phyloP scores from a whole-genome alignment of 2,888 invertebrate species.

The Troides helena region DNA sequence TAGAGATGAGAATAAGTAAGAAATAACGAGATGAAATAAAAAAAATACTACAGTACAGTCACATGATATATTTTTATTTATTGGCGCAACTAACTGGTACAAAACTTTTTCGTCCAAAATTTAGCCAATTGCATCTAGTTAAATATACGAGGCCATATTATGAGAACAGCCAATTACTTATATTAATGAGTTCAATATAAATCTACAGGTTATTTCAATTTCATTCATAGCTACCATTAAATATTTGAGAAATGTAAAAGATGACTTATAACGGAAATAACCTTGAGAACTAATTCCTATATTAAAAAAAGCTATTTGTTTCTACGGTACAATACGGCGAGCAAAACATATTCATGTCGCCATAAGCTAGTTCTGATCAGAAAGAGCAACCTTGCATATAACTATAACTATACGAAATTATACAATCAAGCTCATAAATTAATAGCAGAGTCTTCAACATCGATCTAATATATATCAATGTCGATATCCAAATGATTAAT shows the following conservation, averaged over 20 bases:
- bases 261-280: constrained; percentile 54
- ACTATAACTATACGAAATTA: constrained; percentile 50
- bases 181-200: constrained; percentile 48
- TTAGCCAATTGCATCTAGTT: constrained; percentile 53
- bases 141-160: constrained; percentile 53
- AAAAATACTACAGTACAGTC: constrained; percentile 20
- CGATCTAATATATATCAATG: constrained; percentile 30
- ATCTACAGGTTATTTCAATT: constrained; percentile 52
- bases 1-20: constrained; percentile 29
- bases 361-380: constrained; percentile 59
- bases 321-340: constrained; percentile 61
- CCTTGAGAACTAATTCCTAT: constrained; percentile 51
- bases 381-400: constrained; percentile 53
- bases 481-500: constrained; percentile 21
- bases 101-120: constrained; percentile 55
- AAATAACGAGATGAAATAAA: constrained; percentile 31
- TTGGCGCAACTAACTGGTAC: constrained; percentile 75
- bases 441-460: constrained; percentile 44
- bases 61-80: constrained; percentile 41
- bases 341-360: constrained; percentile 61
- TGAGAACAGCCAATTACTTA: constrained; percentile 56
- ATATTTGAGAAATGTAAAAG: constrained; percentile 35
- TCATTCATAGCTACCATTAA: constrained; percentile 42
- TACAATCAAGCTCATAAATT: constrained; percentile 44
- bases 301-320: constrained; percentile 53